Base-by-base conservation (phyloP, 2,888 invertebrate species). In the Monoplex corrugatus region DNA sequence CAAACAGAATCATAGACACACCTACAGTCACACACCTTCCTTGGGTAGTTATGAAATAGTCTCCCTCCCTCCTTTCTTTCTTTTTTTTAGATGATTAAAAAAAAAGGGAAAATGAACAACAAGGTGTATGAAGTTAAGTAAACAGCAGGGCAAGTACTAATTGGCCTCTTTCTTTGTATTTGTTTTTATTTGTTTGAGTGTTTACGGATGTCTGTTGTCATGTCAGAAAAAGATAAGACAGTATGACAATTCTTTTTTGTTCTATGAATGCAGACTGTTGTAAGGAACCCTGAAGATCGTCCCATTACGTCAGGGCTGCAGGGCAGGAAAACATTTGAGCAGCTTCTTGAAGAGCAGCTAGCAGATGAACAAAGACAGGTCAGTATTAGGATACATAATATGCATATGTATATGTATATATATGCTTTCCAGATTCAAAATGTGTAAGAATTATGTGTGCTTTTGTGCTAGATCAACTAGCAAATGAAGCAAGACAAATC, bases 291-390 rank as follows among this genome's bases (percentile, higher is more conserved):
- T 89, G 93, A 93, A 90, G 94, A 94, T 23, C 87, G 93, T 68
- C 94, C 93, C 32, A 93, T 94, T 83, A 91, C 78, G 32, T 75
- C 91, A n/a, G 91, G 91, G 23, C 32, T 92, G 40, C 89, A 63
- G 28, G 93, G 92, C 16, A 91, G 89, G 87, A 95, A 95, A 91
- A 95, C 95, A 38, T 96, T 96, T 94, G 95, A 96, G 86, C 92
- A 95, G 87, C 90, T 96, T 8, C 88, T 96, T 32, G 95, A 95
- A 87, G 95, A 95, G 91, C 94, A 95, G 89, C 89, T 96, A 40
- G 89, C 89, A 80, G 91, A 91, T 63, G 94, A 94, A 89, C 92
- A 93, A 89, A 90, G 94, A 35, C 92, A 92, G 92, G 90, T 43
- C 13, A 32, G 44, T 43, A 38, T n/a, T 86, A 28, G 32, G 23